These are phyloP conservation scores for Stomatorhinus walkeri DNA, from an alignment of 2,797 vertebrate genomes.

Conservation along the genomic window DNA sequence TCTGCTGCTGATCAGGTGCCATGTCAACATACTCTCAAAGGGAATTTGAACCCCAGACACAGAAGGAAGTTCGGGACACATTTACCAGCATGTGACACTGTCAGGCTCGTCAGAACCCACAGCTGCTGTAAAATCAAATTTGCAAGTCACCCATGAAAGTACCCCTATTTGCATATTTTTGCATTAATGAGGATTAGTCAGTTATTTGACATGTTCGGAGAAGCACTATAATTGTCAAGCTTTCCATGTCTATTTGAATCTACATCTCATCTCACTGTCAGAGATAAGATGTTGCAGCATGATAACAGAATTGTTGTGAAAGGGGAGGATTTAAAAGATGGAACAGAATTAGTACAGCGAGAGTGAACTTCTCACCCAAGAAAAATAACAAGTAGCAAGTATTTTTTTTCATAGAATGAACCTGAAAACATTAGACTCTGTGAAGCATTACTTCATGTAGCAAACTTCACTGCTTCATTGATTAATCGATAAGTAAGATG, in stretches of 20 bases:
- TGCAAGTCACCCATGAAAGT: slow-evolving; percentile 14
- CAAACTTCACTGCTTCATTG: neutral
- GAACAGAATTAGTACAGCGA: neutral
- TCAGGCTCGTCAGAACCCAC: neutral
- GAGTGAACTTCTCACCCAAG: neutral
- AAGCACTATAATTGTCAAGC: neutral
- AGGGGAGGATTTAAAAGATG: neutral
- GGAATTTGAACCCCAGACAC: neutral
- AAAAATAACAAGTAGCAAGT: neutral
- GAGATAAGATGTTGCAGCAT: slow-evolving; percentile 18
- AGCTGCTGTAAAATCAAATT: slow-evolving; percentile 11
- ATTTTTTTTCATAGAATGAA: neutral
- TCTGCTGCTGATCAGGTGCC: slow-evolving; percentile 9
- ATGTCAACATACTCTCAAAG: neutral
- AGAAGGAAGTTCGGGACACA: neutral
- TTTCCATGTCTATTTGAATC: slow-evolving; percentile 13
- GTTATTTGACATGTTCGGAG: slow-evolving; percentile 3
- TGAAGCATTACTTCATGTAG: neutral
- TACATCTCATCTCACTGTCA: slow-evolving; percentile 4
- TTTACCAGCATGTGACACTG: neutral
- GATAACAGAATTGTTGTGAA: slow-evolving; percentile 12
- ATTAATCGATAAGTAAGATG: neutral
- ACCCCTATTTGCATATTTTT: slow-evolving; percentile 23
- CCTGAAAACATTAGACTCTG: neutral
- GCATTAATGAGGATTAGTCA: slow-evolving; percentile 23